These are phyloP conservation scores for Caenorhabditis elegans DNA, from an alignment of 1,140 invertebrate species.

Conservation along the genomic window WBcel235 BX284605.5:14615501-14616000, in stretches of 20 bases:
- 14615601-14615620: not conserved
- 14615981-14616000: no score
- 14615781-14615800: no score
- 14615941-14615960: no score
- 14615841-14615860: no score
- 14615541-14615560: conserved; percentile 31
- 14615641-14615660: not conserved
- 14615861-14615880: no score
- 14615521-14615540: conserved; percentile 17
- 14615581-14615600: not conserved
- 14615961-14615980: no score
- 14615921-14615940: not conserved
- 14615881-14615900: not conserved
- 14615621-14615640: no score
- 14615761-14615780: not conserved
- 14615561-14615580: not conserved
- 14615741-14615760: not conserved
- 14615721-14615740: not conserved
- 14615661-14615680: no score
- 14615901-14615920: not conserved
- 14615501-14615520: no score
- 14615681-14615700: no score
- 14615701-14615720: not conserved
- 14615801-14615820: no score
- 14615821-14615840: no score